Base-by-base conservation (phyloP, 2,888 invertebrate species). In the Apamea sordens region DNA sequence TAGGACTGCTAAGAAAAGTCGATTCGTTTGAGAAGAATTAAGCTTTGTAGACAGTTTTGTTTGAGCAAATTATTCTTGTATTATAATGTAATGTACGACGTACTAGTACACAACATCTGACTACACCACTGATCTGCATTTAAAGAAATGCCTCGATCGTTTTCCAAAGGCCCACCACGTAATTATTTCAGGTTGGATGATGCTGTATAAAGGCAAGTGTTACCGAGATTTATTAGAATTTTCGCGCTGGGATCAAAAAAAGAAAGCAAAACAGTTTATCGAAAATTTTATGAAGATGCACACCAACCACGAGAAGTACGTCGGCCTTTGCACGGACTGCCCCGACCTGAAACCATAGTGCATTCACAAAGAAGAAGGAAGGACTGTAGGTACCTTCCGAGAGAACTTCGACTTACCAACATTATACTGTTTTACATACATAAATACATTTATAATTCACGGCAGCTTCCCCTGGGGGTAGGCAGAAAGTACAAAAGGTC, bases 151-250 rank as follows among this genome's bases (percentile, higher is more conserved):
- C 41, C 15, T 47, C 2, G 24, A 53, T n/a, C 53, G 28, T 8
- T 53, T 47, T 7, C n/a, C 61, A 56, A n/a, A 32, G 32, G 7
- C 8, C 21, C 21, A 47, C 10, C 18, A 41, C 41, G 21, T 50
- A 10, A 36, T 41, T 56, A 28, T 80, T 82, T 59, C 69, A 82
- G 82, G 53, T 24, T 82, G 82, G 82, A 53, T 44, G 73, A 36
- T 70, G 15, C 28, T 82, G 41, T 82, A 82, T 59, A 69, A 24
- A 28, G 82, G 82, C 0, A 0, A 0, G 0, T 82, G 82, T 24
- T 61, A 13, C 21, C 61, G 72, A n/a, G 0, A 13, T 0, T 10
- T 80, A 10, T 0, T 0, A 0, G 0, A 0, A 1, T 44, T 24
- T 28, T 0, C 7, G 10, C 74, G 13, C 15, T 0, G 0, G 0